Percentiles rank a stretch among this genome's conserved stretches.
Evolutionary conservation across 1,140 invertebrate genomes (phyloP).

Genomic region (Zaprionus tsacasi): DNA sequence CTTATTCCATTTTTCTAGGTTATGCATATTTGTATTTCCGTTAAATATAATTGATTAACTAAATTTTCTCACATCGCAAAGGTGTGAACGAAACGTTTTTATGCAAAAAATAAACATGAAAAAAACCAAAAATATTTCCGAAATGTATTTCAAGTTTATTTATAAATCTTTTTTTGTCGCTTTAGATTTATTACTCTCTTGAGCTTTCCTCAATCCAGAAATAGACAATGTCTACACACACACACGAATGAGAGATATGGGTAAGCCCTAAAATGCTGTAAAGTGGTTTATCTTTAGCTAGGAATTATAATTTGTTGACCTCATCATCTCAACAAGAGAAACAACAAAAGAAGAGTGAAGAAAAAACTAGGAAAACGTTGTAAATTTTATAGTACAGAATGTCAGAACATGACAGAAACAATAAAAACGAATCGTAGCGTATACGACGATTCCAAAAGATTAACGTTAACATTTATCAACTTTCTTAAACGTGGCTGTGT

Average conservation of each 20-base stretch:
- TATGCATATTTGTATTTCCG: constrained; percentile 18
- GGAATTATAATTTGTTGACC: constrained; percentile 68
- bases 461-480: constrained; percentile 70
- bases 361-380: constrained; percentile 44
- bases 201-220: constrained; percentile 20
- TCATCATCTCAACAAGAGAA: constrained; percentile 30
- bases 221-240: constrained; percentile 23
- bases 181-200: constrained; percentile 18
- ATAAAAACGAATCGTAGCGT: constrained; percentile 41
- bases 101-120: constrained; percentile 5
- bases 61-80: not conserved
- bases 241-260: constrained; percentile 7
- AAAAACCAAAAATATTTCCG: constrained; percentile 4
- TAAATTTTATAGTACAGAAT: constrained; percentile 44
- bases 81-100: not conserved
- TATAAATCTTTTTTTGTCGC: constrained; percentile 25
- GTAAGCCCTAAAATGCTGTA: constrained; percentile 23
- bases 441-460: constrained; percentile 52
- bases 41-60: not conserved
- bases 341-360: constrained; percentile 4
- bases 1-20: constrained; percentile 11
- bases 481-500: constrained; percentile 13
- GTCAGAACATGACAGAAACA: constrained; percentile 44
- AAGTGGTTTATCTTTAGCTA: constrained; percentile 29
- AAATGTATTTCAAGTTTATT: constrained; percentile 17